phyloP scores from a whole-genome alignment of 2,888 invertebrate genomes.

The Luperina testacea region DNA sequence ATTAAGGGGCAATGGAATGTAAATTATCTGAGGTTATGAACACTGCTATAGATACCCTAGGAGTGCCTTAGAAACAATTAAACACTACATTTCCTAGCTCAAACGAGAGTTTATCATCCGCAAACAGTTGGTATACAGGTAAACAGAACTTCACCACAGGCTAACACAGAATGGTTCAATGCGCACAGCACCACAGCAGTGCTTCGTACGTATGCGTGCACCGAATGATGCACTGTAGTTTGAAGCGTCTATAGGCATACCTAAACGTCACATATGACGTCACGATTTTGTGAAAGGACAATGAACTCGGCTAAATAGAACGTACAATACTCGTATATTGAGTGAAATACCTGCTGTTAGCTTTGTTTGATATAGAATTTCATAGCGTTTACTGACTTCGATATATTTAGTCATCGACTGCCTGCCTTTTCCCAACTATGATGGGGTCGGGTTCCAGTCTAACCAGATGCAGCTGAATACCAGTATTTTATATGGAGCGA shows the following conservation, averaged over 20 bases:
- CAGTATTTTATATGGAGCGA: too few species aligned
- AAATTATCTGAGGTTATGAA: neutral
- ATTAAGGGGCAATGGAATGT: neutral
- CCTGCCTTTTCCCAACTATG: too few species aligned
- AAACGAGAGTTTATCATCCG: constrained; percentile 9
- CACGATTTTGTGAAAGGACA: constrained; percentile 10
- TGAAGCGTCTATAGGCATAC: neutral
- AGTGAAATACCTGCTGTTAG: neutral
- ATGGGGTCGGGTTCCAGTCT: too few species aligned
- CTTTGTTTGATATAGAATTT: constrained; percentile 1
- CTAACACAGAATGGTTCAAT: constrained; percentile 34
- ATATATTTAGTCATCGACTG: neutral
- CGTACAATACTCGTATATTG: neutral
- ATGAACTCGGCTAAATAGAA: constrained; percentile 18
- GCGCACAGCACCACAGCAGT: neutral
- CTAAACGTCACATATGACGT: constrained; percentile 2
- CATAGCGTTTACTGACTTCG: neutral
- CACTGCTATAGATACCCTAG: neutral
- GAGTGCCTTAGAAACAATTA: neutral
- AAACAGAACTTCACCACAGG: constrained; percentile 23
- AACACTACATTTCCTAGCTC: neutral
- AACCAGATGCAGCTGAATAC: too few species aligned
- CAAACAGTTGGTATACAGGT: constrained; percentile 21
- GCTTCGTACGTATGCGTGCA: constrained; percentile 21
- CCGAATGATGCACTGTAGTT: constrained; percentile 27